Evolutionary conservation across 2,113 vertebrate genomes (phyloP).

Genomic region (Nothocercus nigrocapillus): DNA sequence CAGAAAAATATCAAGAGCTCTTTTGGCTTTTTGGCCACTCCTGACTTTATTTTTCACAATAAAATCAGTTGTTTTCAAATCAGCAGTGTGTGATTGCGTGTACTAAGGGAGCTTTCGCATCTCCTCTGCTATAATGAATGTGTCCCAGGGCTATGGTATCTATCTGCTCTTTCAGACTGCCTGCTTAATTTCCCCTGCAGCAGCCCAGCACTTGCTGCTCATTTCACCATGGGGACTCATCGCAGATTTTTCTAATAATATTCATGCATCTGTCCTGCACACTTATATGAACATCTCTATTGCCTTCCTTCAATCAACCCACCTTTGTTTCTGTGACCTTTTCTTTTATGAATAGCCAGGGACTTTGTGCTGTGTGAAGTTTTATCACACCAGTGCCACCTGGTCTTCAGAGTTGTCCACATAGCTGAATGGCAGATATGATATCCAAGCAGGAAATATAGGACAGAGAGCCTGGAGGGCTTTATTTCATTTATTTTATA

Average conservation of each 20-base stretch:
- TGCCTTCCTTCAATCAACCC: constrained; percentile 22
- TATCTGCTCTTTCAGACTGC: constrained; percentile 33
- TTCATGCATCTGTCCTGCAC: constrained; percentile 17
- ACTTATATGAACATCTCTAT: constrained; percentile 7
- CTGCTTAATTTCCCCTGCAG: not conserved
- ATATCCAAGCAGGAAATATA: not conserved
- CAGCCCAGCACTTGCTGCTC: constrained; percentile 39
- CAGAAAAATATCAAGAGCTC: not conserved
- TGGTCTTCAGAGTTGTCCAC: not conserved
- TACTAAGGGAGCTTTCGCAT: not conserved
- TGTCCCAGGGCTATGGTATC: constrained; percentile 37
- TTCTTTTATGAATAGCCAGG: not conserved
- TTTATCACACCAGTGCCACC: not conserved
- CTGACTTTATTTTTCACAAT: constrained; percentile 26
- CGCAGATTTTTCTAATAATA: constrained; percentile 34
- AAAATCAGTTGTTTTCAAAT: constrained; percentile 46
- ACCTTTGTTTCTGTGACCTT: not conserved
- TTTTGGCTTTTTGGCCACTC: constrained; percentile 16
- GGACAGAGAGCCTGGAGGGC: not conserved
- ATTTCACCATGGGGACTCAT: not conserved
- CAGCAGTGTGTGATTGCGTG: not conserved
- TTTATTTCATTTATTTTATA: not conserved
- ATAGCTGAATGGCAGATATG: not conserved
- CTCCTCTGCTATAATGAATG: constrained; percentile 15
- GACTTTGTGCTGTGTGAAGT: not conserved